Evolutionary conservation across 2,797 vertebrate genomes (phyloP), one percentile per base, ranked within the genome.

Genomic region (Bucorvus abyssinicus): DNA sequence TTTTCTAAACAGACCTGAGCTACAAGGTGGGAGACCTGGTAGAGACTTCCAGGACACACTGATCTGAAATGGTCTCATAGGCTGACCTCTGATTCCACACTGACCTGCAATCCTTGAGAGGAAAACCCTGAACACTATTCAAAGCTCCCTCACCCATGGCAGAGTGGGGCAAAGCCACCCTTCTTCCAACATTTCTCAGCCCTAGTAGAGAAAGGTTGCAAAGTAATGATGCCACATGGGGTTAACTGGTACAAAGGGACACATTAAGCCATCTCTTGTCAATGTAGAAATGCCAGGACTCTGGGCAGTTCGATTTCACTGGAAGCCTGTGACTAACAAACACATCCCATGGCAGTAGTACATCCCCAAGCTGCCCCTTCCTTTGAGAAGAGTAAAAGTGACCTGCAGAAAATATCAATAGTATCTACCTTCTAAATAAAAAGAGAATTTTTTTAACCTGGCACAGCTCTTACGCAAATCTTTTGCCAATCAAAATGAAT

Each of bases 381-480:
- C 47, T 42, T 57, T 18, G n/a, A 59, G 7, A 61, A 15, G 22
- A 53, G 32, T 42, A 18, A 23, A 34, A 52, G 10, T 0, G 3
- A 30, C 14, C 29, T n/a, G 13, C 40, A 56, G 40, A 49, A 75
- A 68, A 60, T 9, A 3, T 6, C 15, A 65, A 5, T 22, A n/a
- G 15, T 10, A 60, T 7, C 3, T 5, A 10, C 2, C 3, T 30
- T 40, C 42, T n/a, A 69, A 67, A 29, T 27, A 50, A 63, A 70
- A 71, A 36, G 4, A 21, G 4, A 2, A 0, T 24, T 73, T 45
- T 68, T 42, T 60, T 36, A 24, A 38, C 34, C 40, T 60, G 36
- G 6, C 7, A 6, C 6, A 12, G 40, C 4, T 63, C 4, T 75
- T 44, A 36, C 0, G 10, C 2, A 13, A 26, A n/a, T 47, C 5